Base-by-base conservation (phyloP, 2,888 invertebrate genomes). In the Drosophila subsilvestris region DNA sequence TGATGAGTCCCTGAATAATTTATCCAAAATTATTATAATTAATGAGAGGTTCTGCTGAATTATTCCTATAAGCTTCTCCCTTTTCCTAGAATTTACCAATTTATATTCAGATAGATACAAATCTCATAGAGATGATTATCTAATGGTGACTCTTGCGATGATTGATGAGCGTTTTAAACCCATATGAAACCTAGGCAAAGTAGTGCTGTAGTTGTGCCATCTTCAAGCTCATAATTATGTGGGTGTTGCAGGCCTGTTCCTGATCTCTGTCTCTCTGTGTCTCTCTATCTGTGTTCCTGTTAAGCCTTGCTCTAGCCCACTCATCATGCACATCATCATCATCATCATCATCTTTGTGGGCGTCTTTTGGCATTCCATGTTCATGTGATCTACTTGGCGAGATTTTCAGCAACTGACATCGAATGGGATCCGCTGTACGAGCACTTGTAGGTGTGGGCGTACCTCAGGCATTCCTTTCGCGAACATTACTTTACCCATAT, bases 341-440 rank as follows among this genome's bases (percentile, higher is more conserved):
- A 20, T 20, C 20, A 20, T 20, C 20, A 3, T 20, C n/a, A 22
- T 22, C 22, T 37, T 18, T 43, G 69, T 70, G 69, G 69, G 61
- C 69, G 55, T 62, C 50, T 42, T n/a, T 25, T n/a, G 56, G 71
- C 70, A 71, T 71, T 71, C 71, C 50, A 44, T 37, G 56, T 63
- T 49, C 57, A 63, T 82, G 86, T 82, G 86, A 82, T 81, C 86
- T 80, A 82, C 80, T 80, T 81, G 83, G 76, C 80, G n/a, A 69
- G 70, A 70, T 62, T 51, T 70, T 57, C 51, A 62, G 43, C 68
- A 48, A 59, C 67, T 67, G 73, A 65, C 72, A 66, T 56, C 14
- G 65, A 50, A 65, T 37, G 55, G n/a, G 29, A 45, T 48, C 25
- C 73, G 25, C 25, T 10, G 18, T 18, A 43, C 47, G 20, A 18